Percentiles rank a stretch among this genome's conserved stretches.
phyloP scores from a whole-genome alignment of 2,113 vertebrate species.

The Lophotis ruficrista region DNA sequence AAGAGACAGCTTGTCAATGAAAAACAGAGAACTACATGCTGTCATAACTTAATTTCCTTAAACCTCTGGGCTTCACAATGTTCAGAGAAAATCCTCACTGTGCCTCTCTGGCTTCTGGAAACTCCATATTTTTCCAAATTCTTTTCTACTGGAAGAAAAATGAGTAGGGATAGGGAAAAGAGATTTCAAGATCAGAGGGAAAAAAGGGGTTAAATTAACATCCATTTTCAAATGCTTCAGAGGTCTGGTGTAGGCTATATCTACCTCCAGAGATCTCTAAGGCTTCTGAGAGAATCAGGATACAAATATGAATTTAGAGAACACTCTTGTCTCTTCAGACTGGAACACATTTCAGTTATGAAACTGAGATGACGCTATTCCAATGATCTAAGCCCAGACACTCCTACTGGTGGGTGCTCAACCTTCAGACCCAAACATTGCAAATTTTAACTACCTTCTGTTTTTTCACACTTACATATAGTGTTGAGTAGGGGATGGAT shows the following conservation, averaged over 20 bases:
- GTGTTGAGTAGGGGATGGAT: neutral
- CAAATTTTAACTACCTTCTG: neutral
- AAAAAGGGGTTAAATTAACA: neutral
- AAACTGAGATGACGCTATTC: neutral
- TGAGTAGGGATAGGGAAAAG: neutral
- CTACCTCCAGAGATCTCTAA: neutral
- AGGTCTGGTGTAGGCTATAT: neutral
- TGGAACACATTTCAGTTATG: neutral
- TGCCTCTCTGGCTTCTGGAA: constrained; percentile 72
- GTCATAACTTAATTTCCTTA: constrained; percentile 67
- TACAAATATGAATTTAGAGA: neutral
- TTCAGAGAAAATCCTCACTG: constrained; percentile 67
- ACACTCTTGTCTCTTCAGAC: neutral
- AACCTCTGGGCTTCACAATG: constrained; percentile 72
- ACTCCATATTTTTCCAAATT: constrained; percentile 79
- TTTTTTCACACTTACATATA: neutral
- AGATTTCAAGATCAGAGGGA: neutral
- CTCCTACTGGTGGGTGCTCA: neutral
- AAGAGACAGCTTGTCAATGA: constrained; percentile 74
- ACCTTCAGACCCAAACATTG: neutral
- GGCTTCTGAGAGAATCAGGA: neutral
- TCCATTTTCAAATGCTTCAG: neutral
- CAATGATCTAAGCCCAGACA: neutral
- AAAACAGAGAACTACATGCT: constrained; percentile 76
- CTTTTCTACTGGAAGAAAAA: constrained; percentile 67